phyloP scores from a whole-genome alignment of 1,140 invertebrate species.

The Epicauta chinensis region DNA sequence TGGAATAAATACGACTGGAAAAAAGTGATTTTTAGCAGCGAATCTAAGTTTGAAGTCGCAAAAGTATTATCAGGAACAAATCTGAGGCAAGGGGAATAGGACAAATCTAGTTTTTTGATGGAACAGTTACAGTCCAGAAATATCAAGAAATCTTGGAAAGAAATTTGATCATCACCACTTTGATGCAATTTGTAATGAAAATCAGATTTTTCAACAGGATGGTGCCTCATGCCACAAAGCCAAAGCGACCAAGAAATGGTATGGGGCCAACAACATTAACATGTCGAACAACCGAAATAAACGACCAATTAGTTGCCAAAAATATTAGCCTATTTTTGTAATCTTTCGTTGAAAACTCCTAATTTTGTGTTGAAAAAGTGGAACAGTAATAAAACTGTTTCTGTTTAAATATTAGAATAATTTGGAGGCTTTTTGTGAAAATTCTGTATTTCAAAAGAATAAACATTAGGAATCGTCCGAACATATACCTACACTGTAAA shows the following conservation, averaged over 20 bases:
- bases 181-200: no score
- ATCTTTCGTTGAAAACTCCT: no score
- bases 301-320: conserved; percentile 10
- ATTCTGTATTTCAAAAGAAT: no score
- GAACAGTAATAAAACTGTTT: no score
- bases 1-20: no score
- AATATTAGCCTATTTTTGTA: neutral
- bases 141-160: conserved; percentile 25
- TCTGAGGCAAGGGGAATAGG: conserved; percentile 17
- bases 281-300: conserved; percentile 23
- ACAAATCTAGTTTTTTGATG: conserved; percentile 15
- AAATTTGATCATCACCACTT: conserved; percentile 9
- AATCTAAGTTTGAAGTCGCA: conserved; percentile 30
- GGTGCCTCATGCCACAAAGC: conserved; percentile 4
- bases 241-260: conserved; percentile 24
- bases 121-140: conserved; percentile 23
- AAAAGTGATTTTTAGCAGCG: no score
- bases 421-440: no score
- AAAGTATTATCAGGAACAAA: conserved; percentile 16
- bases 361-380: no score
- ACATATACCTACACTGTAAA: no score
- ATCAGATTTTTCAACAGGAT: no score
- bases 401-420: no score
- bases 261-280: conserved; percentile 23
- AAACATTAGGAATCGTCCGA: no score